Evolutionary conservation across 2,113 vertebrate genomes (phyloP).

Genomic region (Arizona elegans): DNA sequence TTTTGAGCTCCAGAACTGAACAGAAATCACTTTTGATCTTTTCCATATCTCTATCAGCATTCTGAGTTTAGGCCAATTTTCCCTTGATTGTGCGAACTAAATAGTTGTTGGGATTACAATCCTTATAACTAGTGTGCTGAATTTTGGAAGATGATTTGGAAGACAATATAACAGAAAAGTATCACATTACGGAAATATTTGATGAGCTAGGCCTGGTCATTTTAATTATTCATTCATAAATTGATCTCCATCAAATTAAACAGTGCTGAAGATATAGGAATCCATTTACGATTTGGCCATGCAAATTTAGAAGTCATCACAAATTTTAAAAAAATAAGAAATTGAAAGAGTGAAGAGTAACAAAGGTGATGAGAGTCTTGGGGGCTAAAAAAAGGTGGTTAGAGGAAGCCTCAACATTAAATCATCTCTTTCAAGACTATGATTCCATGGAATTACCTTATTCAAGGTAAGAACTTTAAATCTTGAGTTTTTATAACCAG

Average conservation of each 20-base stretch:
- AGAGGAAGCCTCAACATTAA: background rate
- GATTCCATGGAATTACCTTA: background rate
- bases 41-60: background rate
- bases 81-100: background rate
- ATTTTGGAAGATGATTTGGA: background rate
- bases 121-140: background rate
- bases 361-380: background rate
- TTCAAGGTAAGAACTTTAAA: background rate
- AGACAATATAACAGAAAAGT: background rate
- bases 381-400: background rate
- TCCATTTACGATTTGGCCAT: background rate
- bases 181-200: background rate
- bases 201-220: background rate
- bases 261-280: background rate
- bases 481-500: background rate
- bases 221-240: background rate
- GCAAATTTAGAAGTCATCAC: background rate
- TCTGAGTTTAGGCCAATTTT: background rate
- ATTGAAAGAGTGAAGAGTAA: background rate
- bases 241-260: background rate
- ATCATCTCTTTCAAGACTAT: background rate
- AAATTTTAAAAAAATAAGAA: background rate
- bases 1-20: background rate
- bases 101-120: background rate
- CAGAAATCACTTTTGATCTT: background rate